phyloP scores from a whole-genome alignment of 2,113 vertebrate genomes.

The Dasyurus viverrinus region DNA sequence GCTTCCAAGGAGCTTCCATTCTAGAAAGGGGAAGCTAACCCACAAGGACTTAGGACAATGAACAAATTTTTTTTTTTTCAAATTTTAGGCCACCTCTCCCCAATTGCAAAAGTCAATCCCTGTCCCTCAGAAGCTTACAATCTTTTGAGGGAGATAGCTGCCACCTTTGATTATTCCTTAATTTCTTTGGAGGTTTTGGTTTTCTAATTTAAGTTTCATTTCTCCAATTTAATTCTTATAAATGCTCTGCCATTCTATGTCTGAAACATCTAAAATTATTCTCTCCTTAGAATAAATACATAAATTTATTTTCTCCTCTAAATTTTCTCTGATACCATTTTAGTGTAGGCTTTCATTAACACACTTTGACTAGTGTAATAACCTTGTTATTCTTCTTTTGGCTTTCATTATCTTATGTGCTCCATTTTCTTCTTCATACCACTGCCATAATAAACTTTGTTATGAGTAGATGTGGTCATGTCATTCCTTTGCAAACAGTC shows the following conservation, averaged over 20 bases:
- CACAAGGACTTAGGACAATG: too few relatives aligned
- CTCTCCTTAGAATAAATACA: not conserved
- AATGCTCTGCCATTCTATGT: not conserved
- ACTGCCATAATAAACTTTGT: not conserved
- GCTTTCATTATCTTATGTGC: not conserved
- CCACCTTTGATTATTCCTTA: too few relatives aligned
- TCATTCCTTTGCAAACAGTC: not conserved
- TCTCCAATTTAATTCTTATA: too few relatives aligned
- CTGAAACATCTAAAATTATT: not conserved
- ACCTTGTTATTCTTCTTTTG: not conserved
- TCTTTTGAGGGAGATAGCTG: too few relatives aligned
- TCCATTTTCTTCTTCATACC: not conserved
- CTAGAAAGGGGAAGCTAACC: too few relatives aligned
- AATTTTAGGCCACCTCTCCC: too few relatives aligned
- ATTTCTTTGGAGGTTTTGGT: too few relatives aligned
- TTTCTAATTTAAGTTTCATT: too few relatives aligned
- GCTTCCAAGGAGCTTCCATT: too few relatives aligned
- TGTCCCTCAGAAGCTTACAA: too few relatives aligned
- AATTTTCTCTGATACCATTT: not conserved
- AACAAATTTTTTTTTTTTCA: too few relatives aligned
- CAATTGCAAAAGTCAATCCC: too few relatives aligned
- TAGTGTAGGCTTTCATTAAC: not conserved
- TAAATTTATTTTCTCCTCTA: not conserved
- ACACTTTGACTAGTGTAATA: not conserved
- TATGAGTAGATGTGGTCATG: not conserved